phyloP scores from a whole-genome alignment of 2,888 invertebrate genomes.

The Papilio gigon region DNA sequence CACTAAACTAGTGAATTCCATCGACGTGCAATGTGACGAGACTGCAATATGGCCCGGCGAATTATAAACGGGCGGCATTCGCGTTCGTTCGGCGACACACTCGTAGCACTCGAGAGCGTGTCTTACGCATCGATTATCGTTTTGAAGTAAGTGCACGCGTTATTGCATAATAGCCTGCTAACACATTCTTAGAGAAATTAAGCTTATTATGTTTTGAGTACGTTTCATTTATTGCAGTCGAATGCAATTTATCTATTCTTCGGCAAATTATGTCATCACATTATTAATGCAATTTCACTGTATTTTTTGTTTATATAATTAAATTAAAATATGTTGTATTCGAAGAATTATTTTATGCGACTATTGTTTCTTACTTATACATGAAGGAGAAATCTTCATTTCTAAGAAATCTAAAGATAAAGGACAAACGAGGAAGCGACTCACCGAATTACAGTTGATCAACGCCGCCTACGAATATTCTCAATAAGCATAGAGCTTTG shows the following conservation, averaged over 20 bases:
- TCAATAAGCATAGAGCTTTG: neutral
- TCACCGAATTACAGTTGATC: neutral
- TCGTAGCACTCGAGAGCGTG: slow-evolving; percentile 1
- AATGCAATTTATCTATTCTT: slow-evolving; percentile 12
- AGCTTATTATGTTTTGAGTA: slow-evolving; percentile 6
- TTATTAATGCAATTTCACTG: slow-evolving; percentile 2
- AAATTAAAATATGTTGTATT: neutral
- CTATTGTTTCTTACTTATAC: neutral
- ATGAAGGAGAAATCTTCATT: neutral
- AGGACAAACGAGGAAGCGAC: neutral
- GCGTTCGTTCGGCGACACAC: neutral
- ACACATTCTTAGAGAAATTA: slow-evolving; percentile 19
- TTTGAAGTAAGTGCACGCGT: slow-evolving; percentile 5
- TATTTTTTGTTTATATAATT: neutral
- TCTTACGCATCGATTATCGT: slow-evolving; percentile 12
- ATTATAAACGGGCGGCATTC: neutral
- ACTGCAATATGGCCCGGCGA: neutral
- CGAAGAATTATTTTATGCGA: neutral
- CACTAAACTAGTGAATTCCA: too few relatives aligned
- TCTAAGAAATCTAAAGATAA: slow-evolving; percentile 1
- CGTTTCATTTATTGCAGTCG: slow-evolving; percentile 10
- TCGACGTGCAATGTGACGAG: too few relatives aligned
- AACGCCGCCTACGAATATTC: neutral
- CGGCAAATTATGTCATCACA: neutral
- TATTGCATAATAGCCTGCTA: slow-evolving; percentile 9